Evolutionary conservation across 2,888 invertebrate species (phyloP), one percentile per base, ranked within the genome.

Genomic region (Agrotis exclamationis): DNA sequence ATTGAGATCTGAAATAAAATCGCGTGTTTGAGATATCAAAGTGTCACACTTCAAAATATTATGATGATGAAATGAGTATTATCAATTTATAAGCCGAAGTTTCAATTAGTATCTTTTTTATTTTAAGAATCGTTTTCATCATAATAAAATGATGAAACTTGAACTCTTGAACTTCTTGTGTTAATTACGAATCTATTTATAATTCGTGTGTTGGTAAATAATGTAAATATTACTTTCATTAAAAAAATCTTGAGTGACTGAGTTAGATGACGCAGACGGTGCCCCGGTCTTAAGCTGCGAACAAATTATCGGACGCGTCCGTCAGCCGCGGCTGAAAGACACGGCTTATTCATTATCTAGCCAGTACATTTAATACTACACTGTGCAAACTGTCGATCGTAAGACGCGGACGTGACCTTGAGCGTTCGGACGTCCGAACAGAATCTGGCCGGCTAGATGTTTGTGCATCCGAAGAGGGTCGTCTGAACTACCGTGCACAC

Each of bases 41-140:
- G 11, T 72, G 14, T 9, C 24, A 16, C 39, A 39, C 3, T 54
- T 58, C 24, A 11, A 14, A 33, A 72, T 70, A 45, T 16, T 20
- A 16, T 50, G 20, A 50, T 60, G 75, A 70, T 53, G 76, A 18
- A 71, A 71, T 18, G 39, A 28, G 11, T 65, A 54, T 71, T 53
- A 75, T 28, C 39, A 53, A 39, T 54, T 53, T 28, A 20, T 63
- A 39, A 74, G 53, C 47, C 33, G 2, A 45, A 2, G 51, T 33
- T 74, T 63, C 50, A 62, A 33, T 33, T 33, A 39, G 1, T n/a
- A 3, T 44, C 24, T 18, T 33, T 16, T 22, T 22, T 60, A n/a
- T 14, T 33, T 72, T 45, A 14, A 33, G 33, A 33, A 3, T 33
- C 33, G 3, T 62, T 74, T 51, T 33, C 44, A 63, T 63, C 22